Percentiles rank a stretch among this genome's conserved stretches.
These are phyloP conservation scores for Drosophila kanapiae DNA, from an alignment of 1,140 invertebrate genomes.

Conservation along the genomic window DNA sequence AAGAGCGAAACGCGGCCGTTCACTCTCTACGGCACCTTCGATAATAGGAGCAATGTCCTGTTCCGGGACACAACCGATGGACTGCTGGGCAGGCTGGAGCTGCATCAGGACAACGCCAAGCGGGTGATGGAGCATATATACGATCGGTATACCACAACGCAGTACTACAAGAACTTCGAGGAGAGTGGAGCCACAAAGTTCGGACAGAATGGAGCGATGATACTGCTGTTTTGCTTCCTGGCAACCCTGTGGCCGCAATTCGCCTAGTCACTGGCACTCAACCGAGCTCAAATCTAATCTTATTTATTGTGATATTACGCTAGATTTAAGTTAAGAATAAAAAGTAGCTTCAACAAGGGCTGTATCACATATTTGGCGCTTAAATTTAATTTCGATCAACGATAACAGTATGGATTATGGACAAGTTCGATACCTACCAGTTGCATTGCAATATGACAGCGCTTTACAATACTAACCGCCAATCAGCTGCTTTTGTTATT, in stretches of 20 bases:
- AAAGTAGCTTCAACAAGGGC: conserved; percentile 4
- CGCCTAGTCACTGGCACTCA: conserved; percentile 25
- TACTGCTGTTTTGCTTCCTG: conserved; percentile 21
- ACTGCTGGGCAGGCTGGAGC: conserved; percentile 85
- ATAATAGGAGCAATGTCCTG: conserved; percentile 87
- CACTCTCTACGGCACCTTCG: conserved; percentile 89
- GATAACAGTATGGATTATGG: not conserved
- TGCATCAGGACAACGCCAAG: conserved; percentile 78
- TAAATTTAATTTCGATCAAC: conserved; percentile 6
- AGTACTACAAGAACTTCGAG: conserved; percentile 51
- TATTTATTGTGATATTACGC: conserved; percentile 83
- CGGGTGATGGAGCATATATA: conserved; percentile 78
- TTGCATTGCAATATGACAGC: conserved; percentile 3
- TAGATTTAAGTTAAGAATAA: conserved; percentile 59
- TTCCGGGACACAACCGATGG: conserved; percentile 89
- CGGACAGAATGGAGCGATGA: not conserved
- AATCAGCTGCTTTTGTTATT: conserved; percentile 60
- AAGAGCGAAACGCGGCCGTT: conserved; percentile 88
- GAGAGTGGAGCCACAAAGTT: conserved; percentile 10
- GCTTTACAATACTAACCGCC: conserved; percentile 22
- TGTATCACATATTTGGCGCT: conserved; percentile 15
- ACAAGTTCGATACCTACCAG: conserved; percentile 21
- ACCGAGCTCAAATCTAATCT: conserved; percentile 47
- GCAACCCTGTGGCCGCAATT: conserved; percentile 7
- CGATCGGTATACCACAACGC: conserved; percentile 56